Evolutionary conservation across 2,113 vertebrate species (phyloP).

Genomic region (Leptobrachium leishanense): DNA sequence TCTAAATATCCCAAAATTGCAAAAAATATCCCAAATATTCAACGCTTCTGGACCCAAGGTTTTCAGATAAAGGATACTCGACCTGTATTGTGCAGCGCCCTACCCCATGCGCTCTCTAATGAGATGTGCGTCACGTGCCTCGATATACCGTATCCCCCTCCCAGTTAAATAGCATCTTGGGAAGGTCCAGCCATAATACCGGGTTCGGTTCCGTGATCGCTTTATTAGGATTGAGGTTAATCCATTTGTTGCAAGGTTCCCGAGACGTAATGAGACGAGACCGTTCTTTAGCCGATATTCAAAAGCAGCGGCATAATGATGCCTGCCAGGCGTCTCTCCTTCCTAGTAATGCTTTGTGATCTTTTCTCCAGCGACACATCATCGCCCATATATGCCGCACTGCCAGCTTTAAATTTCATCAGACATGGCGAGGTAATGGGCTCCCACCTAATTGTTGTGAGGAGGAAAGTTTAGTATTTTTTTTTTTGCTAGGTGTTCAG

Average conservation of each 20-base stretch:
- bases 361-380: conserved; percentile 43
- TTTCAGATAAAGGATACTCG: too few species aligned
- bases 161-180: background rate
- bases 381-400: conserved; percentile 46
- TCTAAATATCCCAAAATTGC: too few species aligned
- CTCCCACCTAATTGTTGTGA: conserved; percentile 46
- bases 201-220: background rate
- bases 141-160: background rate
- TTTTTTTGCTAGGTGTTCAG: background rate
- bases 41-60: too few species aligned
- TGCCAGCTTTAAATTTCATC: conserved; percentile 44
- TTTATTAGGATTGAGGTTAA: conserved; percentile 49
- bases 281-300: conserved; percentile 41
- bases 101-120: too few species aligned
- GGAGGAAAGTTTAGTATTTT: conserved; percentile 1
- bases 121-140: background rate
- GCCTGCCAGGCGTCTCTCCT: conserved; percentile 52
- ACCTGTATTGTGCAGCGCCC: too few species aligned
- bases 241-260: conserved; percentile 50
- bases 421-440: background rate
- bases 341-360: conserved; percentile 51
- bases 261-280: conserved; percentile 32
- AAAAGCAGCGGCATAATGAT: conserved; percentile 50
- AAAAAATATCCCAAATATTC: too few species aligned
- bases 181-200: accelerated